These are phyloP conservation scores for Myripristis murdjan DNA, from an alignment of 2,797 vertebrate species.

Conservation along the genomic window DNA sequence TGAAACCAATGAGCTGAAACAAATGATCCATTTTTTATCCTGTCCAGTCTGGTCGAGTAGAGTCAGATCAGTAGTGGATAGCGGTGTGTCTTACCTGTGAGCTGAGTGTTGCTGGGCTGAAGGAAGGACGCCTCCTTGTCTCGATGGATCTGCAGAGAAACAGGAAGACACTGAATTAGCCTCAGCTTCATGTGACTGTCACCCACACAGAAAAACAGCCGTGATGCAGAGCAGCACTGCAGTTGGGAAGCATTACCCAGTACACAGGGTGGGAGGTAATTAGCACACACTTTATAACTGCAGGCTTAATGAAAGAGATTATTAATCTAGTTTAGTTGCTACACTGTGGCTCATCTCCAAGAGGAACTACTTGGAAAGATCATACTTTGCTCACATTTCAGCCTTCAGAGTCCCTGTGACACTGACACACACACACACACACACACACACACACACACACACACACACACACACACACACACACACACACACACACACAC, in stretches of 20 bases:
- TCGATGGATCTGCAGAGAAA: constrained; percentile 92
- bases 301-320: constrained; percentile 22
- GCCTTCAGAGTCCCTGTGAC: constrained; percentile 48
- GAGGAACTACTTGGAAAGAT: constrained; percentile 48
- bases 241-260: constrained; percentile 62
- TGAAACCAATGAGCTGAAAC: background rate
- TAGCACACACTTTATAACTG: constrained; percentile 43
- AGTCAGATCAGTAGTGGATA: background rate
- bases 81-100: constrained; percentile 69
- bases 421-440: constrained; percentile 13
- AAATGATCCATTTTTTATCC: too few relatives aligned
- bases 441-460: constrained; percentile 5
- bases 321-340: constrained; percentile 25
- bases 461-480: too few relatives aligned
- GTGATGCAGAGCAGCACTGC: constrained; percentile 67
- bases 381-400: constrained; percentile 44
- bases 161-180: constrained; percentile 84
- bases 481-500: too few relatives aligned
- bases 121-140: constrained; percentile 89
- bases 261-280: constrained; percentile 59
- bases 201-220: constrained; percentile 56
- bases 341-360: constrained; percentile 15
- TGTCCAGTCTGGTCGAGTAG: too few relatives aligned
- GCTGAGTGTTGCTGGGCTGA: constrained; percentile 65
- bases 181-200: constrained; percentile 77